These are phyloP conservation scores for Serrognathus titanus DNA, from an alignment of 2,888 invertebrate species.

Conservation along the genomic window DNA sequence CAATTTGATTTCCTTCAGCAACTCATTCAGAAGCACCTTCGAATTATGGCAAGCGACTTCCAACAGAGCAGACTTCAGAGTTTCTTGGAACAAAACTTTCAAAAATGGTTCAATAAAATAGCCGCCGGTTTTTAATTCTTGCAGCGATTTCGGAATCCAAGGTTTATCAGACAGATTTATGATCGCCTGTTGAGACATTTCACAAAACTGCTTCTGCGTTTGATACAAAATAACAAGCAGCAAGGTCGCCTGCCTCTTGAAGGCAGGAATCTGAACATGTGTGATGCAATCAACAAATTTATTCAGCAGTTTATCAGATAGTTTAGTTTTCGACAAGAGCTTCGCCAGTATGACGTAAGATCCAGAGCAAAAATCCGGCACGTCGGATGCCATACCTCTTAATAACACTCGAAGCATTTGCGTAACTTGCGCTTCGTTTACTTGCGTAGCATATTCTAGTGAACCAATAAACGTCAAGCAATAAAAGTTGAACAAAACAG, in stretches of 20 bases:
- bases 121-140: conserved; percentile 54
- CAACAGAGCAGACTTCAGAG: conserved; percentile 53
- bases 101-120: conserved; percentile 58
- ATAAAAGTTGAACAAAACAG: conserved; percentile 76
- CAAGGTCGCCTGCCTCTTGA: conserved; percentile 62
- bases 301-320: conserved; percentile 57
- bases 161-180: conserved; percentile 49
- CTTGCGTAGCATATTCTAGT: conserved; percentile 54
- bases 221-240: conserved; percentile 70
- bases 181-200: conserved; percentile 55
- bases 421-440: conserved; percentile 61
- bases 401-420: conserved; percentile 69
- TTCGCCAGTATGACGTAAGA: conserved; percentile 72
- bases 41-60: conserved; percentile 52
- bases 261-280: conserved; percentile 49
- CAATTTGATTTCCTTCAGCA: conserved; percentile 61
- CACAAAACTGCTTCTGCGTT: conserved; percentile 53
- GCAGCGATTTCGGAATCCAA: conserved; percentile 53
- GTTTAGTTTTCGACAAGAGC: conserved; percentile 60
- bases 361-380: conserved; percentile 69
- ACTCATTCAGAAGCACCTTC: conserved; percentile 54
- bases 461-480: conserved; percentile 71
- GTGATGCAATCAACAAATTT: conserved; percentile 60
- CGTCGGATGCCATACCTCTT: conserved; percentile 64
- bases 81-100: conserved; percentile 54